phyloP scores from a whole-genome alignment of 2,113 vertebrate species.

The Mesocricetus auratus region DNA sequence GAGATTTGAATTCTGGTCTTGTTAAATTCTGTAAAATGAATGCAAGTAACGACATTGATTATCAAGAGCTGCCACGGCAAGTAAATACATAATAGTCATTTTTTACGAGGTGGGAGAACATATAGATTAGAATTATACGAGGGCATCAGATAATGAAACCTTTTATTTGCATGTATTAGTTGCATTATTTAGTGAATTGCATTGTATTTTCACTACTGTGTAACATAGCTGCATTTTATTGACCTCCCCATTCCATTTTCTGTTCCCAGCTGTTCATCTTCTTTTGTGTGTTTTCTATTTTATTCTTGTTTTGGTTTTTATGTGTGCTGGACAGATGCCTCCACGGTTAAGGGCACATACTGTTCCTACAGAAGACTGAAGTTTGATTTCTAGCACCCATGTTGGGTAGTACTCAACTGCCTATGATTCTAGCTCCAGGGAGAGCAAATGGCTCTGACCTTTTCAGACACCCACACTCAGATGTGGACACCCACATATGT shows the following conservation, averaged over 20 bases:
- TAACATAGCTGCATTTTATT: not conserved
- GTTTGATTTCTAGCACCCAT: not conserved
- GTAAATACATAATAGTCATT: not conserved
- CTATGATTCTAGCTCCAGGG: not conserved
- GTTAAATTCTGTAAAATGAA: not conserved
- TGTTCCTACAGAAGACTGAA: no score
- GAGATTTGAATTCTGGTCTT: not conserved
- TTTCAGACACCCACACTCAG: not conserved
- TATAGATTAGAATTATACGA: not conserved
- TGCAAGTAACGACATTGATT: not conserved
- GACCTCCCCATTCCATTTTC: not conserved
- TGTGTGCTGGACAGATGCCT: not conserved
- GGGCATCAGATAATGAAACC: not conserved
- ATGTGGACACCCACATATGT: not conserved
- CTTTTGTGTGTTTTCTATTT: no score
- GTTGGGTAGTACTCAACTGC: not conserved
- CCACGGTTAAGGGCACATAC: not conserved
- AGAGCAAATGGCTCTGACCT: not conserved
- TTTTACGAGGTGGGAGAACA: not conserved
- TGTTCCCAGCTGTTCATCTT: not conserved
- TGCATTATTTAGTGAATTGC: not conserved
- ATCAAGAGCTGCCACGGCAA: not conserved
- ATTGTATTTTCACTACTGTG: not conserved
- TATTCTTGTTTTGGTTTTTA: not conserved
- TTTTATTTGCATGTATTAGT: not conserved